phyloP scores from a whole-genome alignment of 2,888 invertebrate genomes.

The Octonoba sinensis region DNA sequence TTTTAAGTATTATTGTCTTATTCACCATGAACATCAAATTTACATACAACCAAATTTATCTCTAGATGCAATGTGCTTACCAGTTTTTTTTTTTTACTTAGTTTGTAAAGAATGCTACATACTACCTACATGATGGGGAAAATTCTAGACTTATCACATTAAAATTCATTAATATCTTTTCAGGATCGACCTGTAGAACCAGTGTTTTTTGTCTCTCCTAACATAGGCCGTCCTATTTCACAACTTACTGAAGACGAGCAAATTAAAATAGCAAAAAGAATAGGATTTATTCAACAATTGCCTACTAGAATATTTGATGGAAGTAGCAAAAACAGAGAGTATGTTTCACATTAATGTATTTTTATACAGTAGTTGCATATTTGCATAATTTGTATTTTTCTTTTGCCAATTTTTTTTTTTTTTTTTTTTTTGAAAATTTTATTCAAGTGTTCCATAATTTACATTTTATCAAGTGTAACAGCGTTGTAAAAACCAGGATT shows the following conservation, averaged over 20 bases:
- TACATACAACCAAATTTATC: too few relatives aligned
- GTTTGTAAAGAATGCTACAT: too few relatives aligned
- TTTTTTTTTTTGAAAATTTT: background rate
- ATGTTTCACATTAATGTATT: conserved; percentile 67
- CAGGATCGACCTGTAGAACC: conserved; percentile 54
- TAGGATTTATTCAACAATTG: conserved; percentile 88
- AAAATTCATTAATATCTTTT: too few relatives aligned
- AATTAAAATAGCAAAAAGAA: conserved; percentile 86
- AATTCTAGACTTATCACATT: too few relatives aligned
- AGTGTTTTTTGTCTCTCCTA: conserved; percentile 78
- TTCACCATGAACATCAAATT: too few relatives aligned
- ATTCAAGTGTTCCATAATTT: background rate
- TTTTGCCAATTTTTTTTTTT: background rate
- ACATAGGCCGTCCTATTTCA: conserved; percentile 76
- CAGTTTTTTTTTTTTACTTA: too few relatives aligned
- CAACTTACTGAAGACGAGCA: conserved; percentile 84
- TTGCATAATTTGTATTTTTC: background rate
- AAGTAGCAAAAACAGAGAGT: conserved; percentile 83
- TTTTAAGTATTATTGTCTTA: too few relatives aligned
- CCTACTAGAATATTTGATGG: conserved; percentile 88
- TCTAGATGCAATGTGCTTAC: too few relatives aligned
- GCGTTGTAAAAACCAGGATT: background rate
- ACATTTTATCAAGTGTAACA: background rate
- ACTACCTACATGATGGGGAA: too few relatives aligned
- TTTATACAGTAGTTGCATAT: background rate